phyloP scores from a whole-genome alignment of 2,797 vertebrate genomes.

The Triplophysa bombifrons region DNA sequence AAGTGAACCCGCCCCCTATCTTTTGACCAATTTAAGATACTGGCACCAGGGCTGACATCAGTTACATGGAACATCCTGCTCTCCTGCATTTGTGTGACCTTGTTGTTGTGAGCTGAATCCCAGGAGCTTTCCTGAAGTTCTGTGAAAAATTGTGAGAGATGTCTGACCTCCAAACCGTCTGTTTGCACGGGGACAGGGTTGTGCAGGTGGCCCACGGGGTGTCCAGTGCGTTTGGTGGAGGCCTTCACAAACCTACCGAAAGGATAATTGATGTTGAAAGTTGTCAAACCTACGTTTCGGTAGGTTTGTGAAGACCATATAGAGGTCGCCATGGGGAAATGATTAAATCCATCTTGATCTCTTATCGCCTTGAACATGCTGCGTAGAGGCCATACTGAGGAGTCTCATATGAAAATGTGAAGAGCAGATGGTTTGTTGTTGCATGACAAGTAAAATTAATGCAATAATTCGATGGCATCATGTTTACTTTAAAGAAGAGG shows the following conservation, averaged over 20 bases:
- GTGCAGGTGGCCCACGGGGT: slow-evolving; percentile 59
- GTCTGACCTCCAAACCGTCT: slow-evolving; percentile 56
- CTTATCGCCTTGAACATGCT: neutral
- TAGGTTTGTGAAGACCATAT: too few relatives aligned
- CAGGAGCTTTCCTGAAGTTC: slow-evolving; percentile 83
- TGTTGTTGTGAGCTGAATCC: slow-evolving; percentile 62
- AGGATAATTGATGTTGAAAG: slow-evolving; percentile 67
- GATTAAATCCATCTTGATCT: slow-evolving; percentile 38
- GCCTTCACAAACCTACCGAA: slow-evolving; percentile 68
- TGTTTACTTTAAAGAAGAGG: neutral
- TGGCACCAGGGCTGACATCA: slow-evolving; percentile 66
- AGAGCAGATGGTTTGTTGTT: neutral
- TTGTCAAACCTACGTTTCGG: slow-evolving; percentile 14
- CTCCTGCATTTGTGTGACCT: slow-evolving; percentile 44
- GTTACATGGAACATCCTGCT: slow-evolving; percentile 55
- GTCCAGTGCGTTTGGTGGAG: slow-evolving; percentile 47
- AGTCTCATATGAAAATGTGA: neutral
- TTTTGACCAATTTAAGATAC: slow-evolving; percentile 67
- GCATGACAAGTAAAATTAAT: slow-evolving; percentile 5
- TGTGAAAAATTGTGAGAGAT: slow-evolving; percentile 86
- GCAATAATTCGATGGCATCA: neutral
- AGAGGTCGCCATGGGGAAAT: slow-evolving; percentile 24
- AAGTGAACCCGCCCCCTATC: slow-evolving; percentile 46
- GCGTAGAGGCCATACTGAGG: neutral
- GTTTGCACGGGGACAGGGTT: slow-evolving; percentile 55